Percentiles rank a stretch among this genome's conserved stretches.
These are phyloP conservation scores for Thelaira solivaga DNA, from an alignment of 2,888 invertebrate species.

Conservation along the genomic window DNA sequence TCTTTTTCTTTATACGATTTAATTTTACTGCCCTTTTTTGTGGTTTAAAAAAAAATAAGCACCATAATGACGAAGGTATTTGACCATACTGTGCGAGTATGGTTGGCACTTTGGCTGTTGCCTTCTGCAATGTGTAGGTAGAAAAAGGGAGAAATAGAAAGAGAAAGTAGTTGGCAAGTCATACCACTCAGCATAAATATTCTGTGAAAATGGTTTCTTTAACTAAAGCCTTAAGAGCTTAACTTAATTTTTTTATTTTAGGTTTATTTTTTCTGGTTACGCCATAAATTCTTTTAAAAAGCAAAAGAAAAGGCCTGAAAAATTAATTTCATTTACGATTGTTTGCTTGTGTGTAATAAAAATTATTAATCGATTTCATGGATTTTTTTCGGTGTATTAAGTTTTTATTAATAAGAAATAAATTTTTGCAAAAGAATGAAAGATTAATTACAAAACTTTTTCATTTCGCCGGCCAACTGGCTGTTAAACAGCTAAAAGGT, in stretches of 20 bases:
- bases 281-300: slow-evolving; percentile 21
- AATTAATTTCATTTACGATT: slow-evolving; percentile 4
- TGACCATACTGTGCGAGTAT: not conserved
- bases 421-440: slow-evolving; percentile 45
- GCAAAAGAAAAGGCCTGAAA: not conserved
- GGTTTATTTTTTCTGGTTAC: not conserved
- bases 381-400: not conserved
- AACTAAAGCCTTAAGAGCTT: slow-evolving; percentile 15
- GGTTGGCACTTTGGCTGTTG: not conserved
- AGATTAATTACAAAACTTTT: slow-evolving; percentile 41
- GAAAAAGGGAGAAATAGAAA: not conserved
- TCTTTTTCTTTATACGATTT: not conserved
- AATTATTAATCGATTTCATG: not conserved
- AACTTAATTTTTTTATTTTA: not conserved
- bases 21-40: slow-evolving; percentile 6
- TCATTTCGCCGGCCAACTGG: not conserved
- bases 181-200: not conserved
- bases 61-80: slow-evolving; percentile 45
- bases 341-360: no score
- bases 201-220: not conserved
- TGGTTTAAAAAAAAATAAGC: slow-evolving; percentile 5
- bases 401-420: slow-evolving; percentile 30
- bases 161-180: not conserved
- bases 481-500: no score
- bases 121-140: not conserved